A percentile compares a stretch with the other conserved stretches of the same genome.
Conservation (phyloP, 2,113 vertebrate species). For the Perccottus glenii region DNA sequence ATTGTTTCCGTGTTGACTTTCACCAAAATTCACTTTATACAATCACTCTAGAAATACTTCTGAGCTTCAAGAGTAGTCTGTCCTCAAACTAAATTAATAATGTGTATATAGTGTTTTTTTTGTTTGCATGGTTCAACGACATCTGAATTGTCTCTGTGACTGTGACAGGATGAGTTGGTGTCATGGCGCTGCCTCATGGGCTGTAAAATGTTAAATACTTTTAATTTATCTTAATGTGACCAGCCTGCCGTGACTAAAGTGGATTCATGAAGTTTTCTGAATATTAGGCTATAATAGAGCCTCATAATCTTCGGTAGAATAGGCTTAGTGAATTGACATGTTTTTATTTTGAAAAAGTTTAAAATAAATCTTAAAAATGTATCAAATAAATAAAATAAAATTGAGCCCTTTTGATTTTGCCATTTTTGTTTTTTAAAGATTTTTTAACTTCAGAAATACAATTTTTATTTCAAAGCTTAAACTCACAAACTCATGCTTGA, state of each 20-base stretch:
- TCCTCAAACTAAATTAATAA: not conserved
- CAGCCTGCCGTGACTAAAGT: constrained; percentile 2
- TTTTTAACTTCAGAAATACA: too few species aligned
- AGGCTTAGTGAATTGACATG: not conserved
- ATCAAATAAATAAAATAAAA: too few species aligned
- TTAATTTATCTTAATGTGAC: constrained; percentile 5
- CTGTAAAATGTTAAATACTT: constrained; percentile 16
- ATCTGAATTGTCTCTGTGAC: not conserved
- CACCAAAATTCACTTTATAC: too few species aligned
- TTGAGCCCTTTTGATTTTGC: too few species aligned
- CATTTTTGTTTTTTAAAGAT: too few species aligned
- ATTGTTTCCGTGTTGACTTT: not conserved
- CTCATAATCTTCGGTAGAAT: constrained; percentile 4
- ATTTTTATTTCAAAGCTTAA: too few species aligned
- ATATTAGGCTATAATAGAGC: not conserved
- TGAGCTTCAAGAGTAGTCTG: not conserved
- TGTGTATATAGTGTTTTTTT: not conserved
- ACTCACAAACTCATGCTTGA: too few species aligned
- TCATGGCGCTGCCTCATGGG: constrained; percentile 2
- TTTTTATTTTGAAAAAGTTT: not conserved
- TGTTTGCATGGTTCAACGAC: constrained; percentile 1
- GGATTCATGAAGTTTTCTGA: constrained; percentile 4
- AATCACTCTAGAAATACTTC: too few species aligned
- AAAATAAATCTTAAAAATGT: too few species aligned
- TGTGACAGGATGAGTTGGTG: constrained; percentile 11